phyloP scores from a whole-genome alignment of 2,113 vertebrate species.

The Lycocorax pyrrhopterus region DNA sequence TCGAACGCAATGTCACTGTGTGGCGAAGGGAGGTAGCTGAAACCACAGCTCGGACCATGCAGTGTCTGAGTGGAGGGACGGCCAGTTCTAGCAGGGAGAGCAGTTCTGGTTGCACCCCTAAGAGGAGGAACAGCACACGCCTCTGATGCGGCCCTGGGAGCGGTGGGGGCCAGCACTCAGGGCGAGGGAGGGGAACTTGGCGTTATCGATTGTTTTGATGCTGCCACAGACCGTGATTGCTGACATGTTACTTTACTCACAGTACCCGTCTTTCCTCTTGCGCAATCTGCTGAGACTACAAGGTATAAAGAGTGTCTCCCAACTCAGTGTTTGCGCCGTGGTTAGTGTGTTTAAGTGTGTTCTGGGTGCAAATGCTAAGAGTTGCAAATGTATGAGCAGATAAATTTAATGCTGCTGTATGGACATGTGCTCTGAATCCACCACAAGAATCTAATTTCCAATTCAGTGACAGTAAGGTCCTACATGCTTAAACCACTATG shows the following conservation, averaged over 20 bases:
- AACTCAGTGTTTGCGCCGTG: neutral
- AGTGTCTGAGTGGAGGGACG: neutral
- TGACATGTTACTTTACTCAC: neutral
- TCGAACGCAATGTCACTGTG: neutral
- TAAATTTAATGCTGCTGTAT: neutral
- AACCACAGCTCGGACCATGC: neutral
- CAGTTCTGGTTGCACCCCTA: neutral
- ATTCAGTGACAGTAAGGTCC: neutral
- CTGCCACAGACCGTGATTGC: neutral
- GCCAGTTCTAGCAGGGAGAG: neutral
- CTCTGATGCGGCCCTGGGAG: neutral
- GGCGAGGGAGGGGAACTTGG: neutral
- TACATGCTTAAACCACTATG: neutral
- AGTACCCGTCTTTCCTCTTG: neutral
- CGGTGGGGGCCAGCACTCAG: neutral
- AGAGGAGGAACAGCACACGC: neutral
- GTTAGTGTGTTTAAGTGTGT: neutral
- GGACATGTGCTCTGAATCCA: neutral
- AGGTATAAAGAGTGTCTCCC: neutral
- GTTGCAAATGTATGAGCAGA: neutral
- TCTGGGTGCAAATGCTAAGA: neutral
- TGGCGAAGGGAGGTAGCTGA: neutral
- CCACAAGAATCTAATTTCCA: neutral
- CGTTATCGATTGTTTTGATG: neutral
- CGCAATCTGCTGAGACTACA: neutral